Evolutionary conservation across 1,140 invertebrate genomes (phyloP).

Genomic region (Hestina assimilis): DNA sequence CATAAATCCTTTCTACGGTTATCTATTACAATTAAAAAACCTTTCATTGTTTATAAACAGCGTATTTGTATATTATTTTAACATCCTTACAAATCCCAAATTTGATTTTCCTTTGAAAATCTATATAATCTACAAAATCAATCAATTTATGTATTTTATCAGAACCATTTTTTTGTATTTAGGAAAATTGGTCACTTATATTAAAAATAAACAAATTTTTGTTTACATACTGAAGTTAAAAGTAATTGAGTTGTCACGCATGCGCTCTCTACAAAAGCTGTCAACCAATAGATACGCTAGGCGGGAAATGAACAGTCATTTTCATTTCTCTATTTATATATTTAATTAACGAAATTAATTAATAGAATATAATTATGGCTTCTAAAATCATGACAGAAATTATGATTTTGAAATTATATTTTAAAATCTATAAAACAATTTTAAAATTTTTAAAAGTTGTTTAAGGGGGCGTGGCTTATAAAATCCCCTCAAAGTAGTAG

Average conservation of each 20-base stretch:
- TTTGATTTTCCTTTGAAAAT: no score
- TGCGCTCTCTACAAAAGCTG: background rate
- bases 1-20: no score
- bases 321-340: background rate
- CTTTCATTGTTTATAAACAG: no score
- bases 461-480: constrained; percentile 28
- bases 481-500: constrained; percentile 22
- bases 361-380: background rate
- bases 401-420: background rate
- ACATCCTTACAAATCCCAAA: no score
- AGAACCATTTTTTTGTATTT: no score
- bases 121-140: no score
- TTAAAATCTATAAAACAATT: background rate
- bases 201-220: no score
- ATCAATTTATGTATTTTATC: no score
- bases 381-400: background rate
- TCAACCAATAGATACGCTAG: constrained; percentile 1
- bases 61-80: no score
- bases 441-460: constrained; percentile 1
- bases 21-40: no score
- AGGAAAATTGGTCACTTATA: no score
- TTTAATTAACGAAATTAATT: background rate
- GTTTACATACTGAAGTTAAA: background rate
- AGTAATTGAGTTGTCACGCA: background rate
- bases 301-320: constrained; percentile 6